A percentile compares a stretch with the other conserved stretches of the same genome.
These are phyloP conservation scores for Athene cunicularia DNA, from an alignment of 2,113 vertebrate species.

Conservation along the genomic window DNA sequence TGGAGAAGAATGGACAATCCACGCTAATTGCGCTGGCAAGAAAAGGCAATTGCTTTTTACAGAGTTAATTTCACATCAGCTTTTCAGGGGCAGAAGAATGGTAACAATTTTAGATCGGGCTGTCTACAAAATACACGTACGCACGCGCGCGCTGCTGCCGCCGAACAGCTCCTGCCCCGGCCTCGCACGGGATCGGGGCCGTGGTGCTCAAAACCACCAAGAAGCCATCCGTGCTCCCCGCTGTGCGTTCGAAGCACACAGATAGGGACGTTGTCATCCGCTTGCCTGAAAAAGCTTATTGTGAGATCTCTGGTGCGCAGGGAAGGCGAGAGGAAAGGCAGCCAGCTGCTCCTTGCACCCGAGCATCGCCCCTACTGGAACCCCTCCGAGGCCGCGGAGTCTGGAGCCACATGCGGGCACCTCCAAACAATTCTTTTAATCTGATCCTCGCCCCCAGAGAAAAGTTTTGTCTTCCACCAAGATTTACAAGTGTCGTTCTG, in stretches of 20 bases:
- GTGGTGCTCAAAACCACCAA: neutral
- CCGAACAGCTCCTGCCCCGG: neutral
- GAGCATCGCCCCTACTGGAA: fast-evolving
- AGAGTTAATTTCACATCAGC: slow-evolving; percentile 17
- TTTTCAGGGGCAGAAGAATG: neutral
- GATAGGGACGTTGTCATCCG: fast-evolving
- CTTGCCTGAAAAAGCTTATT: fast-evolving
- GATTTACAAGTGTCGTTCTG: neutral
- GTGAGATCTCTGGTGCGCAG: neutral
- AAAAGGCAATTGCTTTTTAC: slow-evolving; percentile 12
- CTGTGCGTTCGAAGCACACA: fast-evolving
- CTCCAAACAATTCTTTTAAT: neutral
- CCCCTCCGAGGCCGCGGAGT: neutral
- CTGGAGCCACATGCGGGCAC: fast-evolving
- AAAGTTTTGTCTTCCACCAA: neutral
- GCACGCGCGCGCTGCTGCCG: neutral
- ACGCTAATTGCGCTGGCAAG: slow-evolving; percentile 53
- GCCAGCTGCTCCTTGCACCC: neutral
- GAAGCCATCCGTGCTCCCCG: neutral
- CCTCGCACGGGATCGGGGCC: neutral
- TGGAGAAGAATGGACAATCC: slow-evolving; percentile 55
- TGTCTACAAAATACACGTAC: neutral
- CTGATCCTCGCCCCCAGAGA: neutral
- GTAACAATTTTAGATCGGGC: neutral
- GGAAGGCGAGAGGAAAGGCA: neutral